These are phyloP conservation scores for Drosophila quinaria DNA, from an alignment of 2,888 invertebrate species.

Conservation along the genomic window DNA sequence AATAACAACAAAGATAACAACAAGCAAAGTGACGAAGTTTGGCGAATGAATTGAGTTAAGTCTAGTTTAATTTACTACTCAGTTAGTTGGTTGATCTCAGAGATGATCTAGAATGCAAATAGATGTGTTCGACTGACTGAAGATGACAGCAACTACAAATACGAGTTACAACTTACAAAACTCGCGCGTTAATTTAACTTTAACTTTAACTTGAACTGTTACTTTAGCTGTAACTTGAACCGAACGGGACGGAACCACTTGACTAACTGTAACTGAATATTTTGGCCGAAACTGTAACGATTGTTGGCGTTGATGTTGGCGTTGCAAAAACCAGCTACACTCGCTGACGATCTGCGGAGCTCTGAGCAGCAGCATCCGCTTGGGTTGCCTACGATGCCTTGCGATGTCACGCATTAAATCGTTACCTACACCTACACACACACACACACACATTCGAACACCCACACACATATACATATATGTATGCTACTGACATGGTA, in stretches of 20 bases:
- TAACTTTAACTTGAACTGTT: conserved; percentile 1
- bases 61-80: conserved; percentile 6
- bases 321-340: conserved; percentile 83
- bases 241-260: conserved; percentile 57
- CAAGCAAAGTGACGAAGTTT: conserved; percentile 53
- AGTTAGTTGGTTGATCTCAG: conserved; percentile 13
- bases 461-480: conserved; percentile 15
- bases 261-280: conserved; percentile 42
- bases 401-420: conserved; percentile 69
- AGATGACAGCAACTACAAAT: conserved; percentile 36
- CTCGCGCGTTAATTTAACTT: conserved; percentile 32
- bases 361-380: conserved; percentile 83
- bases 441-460: conserved; percentile 25
- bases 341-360: conserved; percentile 86
- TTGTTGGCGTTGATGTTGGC: too few relatives aligned
- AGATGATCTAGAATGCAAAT: conserved; percentile 41
- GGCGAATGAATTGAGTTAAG: conserved; percentile 43
- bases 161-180: conserved; percentile 65
- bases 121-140: conserved; percentile 32
- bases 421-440: conserved; percentile 57
- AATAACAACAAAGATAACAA: conserved; percentile 46
- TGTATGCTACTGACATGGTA: conserved; percentile 15
- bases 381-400: conserved; percentile 82
- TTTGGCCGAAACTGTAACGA: background rate
- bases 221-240: conserved; percentile 31